These are phyloP conservation scores for Yponomeuta plumbellus DNA, from an alignment of 2,888 invertebrate species.

Conservation along the genomic window DNA sequence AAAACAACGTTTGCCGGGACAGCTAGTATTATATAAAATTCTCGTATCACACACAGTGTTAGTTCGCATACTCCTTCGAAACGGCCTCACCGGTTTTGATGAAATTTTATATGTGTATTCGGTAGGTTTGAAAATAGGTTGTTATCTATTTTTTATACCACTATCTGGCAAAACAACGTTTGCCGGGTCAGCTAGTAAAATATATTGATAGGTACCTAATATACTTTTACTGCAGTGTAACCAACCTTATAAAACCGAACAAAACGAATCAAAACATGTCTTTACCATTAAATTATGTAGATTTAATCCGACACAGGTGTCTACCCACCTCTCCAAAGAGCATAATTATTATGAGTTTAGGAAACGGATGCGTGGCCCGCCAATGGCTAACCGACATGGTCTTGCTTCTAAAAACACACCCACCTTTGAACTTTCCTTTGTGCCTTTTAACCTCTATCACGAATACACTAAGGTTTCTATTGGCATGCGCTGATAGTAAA, in stretches of 20 bases:
- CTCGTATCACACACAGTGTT: too few relatives aligned
- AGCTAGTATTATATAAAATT: too few relatives aligned
- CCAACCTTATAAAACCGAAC: not conserved
- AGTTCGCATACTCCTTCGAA: too few relatives aligned
- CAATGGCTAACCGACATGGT: slow-evolving; percentile 55
- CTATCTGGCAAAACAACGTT: too few relatives aligned
- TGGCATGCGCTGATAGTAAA: not conserved
- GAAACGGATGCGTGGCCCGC: slow-evolving; percentile 59
- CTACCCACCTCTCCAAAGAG: slow-evolving; percentile 2
- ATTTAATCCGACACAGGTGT: slow-evolving; percentile 12
- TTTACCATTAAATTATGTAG: slow-evolving; percentile 2
- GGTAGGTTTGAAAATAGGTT: too few relatives aligned
- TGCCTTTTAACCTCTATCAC: not conserved
- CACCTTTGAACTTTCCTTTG: not conserved
- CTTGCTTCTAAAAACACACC: slow-evolving; percentile 5
- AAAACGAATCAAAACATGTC: not conserved
- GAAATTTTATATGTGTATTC: too few relatives aligned
- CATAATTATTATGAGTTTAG: slow-evolving; percentile 52
- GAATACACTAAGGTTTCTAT: not conserved
- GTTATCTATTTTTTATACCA: too few relatives aligned
- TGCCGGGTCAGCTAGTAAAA: too few relatives aligned
- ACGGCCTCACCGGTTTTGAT: too few relatives aligned
- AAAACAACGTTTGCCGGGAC: too few relatives aligned
- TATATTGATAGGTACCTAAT: too few relatives aligned
- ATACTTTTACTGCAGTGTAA: not conserved